Evolutionary conservation across 2,113 vertebrate genomes (phyloP).

Genomic region (cattle (Bos taurus)): DNA sequence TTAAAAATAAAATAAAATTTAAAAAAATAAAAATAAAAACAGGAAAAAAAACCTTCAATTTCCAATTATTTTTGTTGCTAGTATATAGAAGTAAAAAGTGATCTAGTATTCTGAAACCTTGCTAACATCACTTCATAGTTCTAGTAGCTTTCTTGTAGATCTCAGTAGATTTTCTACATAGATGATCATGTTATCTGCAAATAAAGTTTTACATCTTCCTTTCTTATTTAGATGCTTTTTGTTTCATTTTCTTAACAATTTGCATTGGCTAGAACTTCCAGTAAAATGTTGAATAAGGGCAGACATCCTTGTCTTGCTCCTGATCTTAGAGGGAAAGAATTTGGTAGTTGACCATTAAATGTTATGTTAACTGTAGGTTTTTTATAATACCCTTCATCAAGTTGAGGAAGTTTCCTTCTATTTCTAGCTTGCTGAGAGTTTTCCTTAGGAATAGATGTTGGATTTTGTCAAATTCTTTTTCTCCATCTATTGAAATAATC

Average conservation of each 20-base stretch:
- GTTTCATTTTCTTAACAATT: slow-evolving; percentile 33
- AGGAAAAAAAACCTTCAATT: neutral
- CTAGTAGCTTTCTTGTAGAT: neutral
- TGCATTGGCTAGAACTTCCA: neutral
- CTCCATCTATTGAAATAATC: neutral
- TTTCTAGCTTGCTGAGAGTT: neutral
- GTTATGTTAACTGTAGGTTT: neutral
- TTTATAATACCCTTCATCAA: neutral
- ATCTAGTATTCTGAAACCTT: neutral
- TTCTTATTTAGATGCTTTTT: neutral
- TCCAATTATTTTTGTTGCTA: slow-evolving; percentile 20
- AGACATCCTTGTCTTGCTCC: neutral
- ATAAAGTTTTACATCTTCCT: neutral
- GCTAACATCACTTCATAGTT: neutral
- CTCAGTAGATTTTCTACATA: neutral
- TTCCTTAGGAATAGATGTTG: neutral
- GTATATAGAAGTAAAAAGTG: neutral
- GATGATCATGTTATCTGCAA: neutral
- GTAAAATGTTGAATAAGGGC: slow-evolving; percentile 3
- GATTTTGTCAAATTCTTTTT: slow-evolving; percentile 12
- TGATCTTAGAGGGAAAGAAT: slow-evolving; percentile 6
- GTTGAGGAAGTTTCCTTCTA: neutral
- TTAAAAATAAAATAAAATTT: too few relatives aligned
- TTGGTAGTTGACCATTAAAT: neutral
- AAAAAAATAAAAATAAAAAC: neutral